Evolutionary conservation across 2,113 vertebrate genomes (phyloP).

Genomic region (Halcyon senegalensis): DNA sequence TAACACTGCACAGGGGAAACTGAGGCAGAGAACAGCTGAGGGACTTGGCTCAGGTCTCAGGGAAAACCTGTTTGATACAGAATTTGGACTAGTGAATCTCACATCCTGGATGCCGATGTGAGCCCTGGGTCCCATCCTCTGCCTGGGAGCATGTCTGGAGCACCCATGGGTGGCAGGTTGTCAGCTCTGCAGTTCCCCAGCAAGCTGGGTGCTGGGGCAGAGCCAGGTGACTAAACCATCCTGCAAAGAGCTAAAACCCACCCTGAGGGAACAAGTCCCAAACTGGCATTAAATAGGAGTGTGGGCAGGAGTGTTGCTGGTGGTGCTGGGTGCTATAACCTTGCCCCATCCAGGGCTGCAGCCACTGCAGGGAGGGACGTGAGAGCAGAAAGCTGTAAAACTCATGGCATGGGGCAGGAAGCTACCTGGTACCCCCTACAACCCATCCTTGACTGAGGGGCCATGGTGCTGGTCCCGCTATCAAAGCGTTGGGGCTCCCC

Average conservation of each 20-base stretch:
- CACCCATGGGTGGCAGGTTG: neutral
- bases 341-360: neutral
- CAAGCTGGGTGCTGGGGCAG: neutral
- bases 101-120: neutral
- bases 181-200: neutral
- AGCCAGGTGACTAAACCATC: neutral
- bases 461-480: rapidly evolving
- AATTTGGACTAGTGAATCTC: neutral
- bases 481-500: neutral
- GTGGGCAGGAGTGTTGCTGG: neutral
- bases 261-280: neutral
- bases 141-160: neutral
- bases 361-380: neutral
- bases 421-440: neutral
- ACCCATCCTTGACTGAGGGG: rapidly evolving
- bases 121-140: neutral
- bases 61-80: neutral
- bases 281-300: neutral
- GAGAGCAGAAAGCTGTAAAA: neutral
- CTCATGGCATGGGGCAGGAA: rapidly evolving
- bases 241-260: neutral
- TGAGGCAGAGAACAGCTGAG: neutral
- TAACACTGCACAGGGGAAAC: neutral
- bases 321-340: neutral
- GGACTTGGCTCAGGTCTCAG: neutral